Percentiles rank a stretch among this genome's conserved stretches.
These are phyloP conservation scores for Scaptomyza hsui DNA, from an alignment of 1,140 invertebrate species.

Conservation along the genomic window DNA sequence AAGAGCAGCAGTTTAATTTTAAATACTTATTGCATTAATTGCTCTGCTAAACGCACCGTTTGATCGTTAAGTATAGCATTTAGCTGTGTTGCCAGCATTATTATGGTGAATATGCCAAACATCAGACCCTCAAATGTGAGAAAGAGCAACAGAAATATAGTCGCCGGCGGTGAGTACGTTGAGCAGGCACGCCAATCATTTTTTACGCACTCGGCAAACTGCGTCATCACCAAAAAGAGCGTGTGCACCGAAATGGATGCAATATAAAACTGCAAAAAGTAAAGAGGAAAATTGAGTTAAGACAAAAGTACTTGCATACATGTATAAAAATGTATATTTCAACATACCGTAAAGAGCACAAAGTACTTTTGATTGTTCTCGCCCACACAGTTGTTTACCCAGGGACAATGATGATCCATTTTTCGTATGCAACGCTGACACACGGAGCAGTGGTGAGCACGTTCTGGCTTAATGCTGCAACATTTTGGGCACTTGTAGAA, in stretches of 20 bases:
- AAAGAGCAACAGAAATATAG: constrained; percentile 97
- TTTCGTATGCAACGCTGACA: constrained; percentile 98
- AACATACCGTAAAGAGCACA: constrained; percentile 96
- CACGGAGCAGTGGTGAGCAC: constrained; percentile 99
- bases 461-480: constrained; percentile 98
- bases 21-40: not conserved
- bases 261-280: constrained; percentile 96
- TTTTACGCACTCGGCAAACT: constrained; percentile 96
- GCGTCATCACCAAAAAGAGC: constrained; percentile 94
- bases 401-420: constrained; percentile 99
- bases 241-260: constrained; percentile 97
- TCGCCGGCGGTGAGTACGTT: constrained; percentile 96
- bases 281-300: not conserved
- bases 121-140: constrained; percentile 98
- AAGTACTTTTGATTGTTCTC: constrained; percentile 99
- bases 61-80: constrained; percentile 99
- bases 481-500: constrained; percentile 99
- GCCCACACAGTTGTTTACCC: constrained; percentile 99
- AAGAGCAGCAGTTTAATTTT: constrained; percentile 22
- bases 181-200: constrained; percentile 98
- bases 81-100: constrained; percentile 99
- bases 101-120: constrained; percentile 99
- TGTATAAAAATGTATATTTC: no score
- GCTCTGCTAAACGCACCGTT: constrained; percentile 89
- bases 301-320: no score